Evolutionary conservation across 2,797 vertebrate genomes (phyloP).

Genomic region (Microcaecilia unicolor): DNA sequence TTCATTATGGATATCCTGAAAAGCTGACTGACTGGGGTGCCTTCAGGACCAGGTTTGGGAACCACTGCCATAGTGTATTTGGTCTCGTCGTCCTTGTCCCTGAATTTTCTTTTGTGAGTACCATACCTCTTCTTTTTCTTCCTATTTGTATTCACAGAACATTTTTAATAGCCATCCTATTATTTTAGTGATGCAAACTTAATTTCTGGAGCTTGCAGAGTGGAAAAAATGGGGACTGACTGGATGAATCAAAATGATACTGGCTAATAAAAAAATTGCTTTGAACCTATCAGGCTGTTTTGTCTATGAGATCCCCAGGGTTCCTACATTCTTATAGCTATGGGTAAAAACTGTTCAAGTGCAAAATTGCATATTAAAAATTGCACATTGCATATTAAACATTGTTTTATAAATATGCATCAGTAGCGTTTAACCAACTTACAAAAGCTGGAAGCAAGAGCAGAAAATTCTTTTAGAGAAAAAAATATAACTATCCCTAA

Average conservation of each 20-base stretch:
- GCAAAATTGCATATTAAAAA: conserved; percentile 44
- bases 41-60: too few relatives aligned
- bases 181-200: conserved; percentile 25
- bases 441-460: conserved; percentile 17
- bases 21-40: too few relatives aligned
- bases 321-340: conserved; percentile 21
- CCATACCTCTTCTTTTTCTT: too few relatives aligned
- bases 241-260: conserved; percentile 25
- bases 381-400: conserved; percentile 41
- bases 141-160: conserved; percentile 22
- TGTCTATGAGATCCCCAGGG: conserved; percentile 31
- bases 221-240: conserved; percentile 10
- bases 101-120: too few relatives aligned
- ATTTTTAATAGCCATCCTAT: conserved; percentile 13
- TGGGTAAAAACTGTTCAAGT: conserved; percentile 42
- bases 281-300: conserved; percentile 26
- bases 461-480: conserved; percentile 12
- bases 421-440: conserved; percentile 39
- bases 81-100: too few relatives aligned
- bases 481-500: too few relatives aligned
- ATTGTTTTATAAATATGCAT: conserved; percentile 34
- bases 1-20: too few relatives aligned
- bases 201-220: conserved; percentile 26
- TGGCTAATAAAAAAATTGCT: conserved; percentile 23
- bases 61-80: too few relatives aligned